Evolutionary conservation across 2,113 vertebrate species (phyloP).

Genomic region (Delphinus delphis): DNA sequence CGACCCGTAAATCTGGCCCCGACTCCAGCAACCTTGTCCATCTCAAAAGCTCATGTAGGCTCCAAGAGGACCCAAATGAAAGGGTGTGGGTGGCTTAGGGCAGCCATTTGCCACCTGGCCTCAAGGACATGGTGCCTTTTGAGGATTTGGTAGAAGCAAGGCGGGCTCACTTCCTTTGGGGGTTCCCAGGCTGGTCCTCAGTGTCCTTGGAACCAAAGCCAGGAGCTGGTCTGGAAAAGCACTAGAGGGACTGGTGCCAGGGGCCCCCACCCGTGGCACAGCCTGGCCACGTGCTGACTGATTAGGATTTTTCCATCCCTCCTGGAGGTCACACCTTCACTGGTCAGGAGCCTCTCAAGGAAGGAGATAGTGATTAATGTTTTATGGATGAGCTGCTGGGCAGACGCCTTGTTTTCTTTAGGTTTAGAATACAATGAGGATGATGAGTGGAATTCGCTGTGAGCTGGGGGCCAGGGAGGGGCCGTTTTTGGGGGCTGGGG

Average conservation of each 20-base stretch:
- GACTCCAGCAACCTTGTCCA: too few species aligned
- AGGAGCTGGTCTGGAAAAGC: slow-evolving; percentile 63
- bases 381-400: slow-evolving; percentile 72
- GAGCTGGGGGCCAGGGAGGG: not conserved
- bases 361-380: slow-evolving; percentile 74
- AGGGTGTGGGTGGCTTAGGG: not conserved
- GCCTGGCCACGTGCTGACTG: not conserved
- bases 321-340: slow-evolving; percentile 53
- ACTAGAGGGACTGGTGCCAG: slow-evolving; percentile 46
- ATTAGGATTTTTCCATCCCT: slow-evolving; percentile 70
- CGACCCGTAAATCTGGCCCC: accelerated
- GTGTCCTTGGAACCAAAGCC: not conserved
- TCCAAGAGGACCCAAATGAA: not conserved
- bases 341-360: slow-evolving; percentile 58
- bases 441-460: slow-evolving; percentile 69
- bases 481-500: not conserved
- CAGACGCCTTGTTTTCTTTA: slow-evolving; percentile 74
- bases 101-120: not conserved
- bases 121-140: not conserved
- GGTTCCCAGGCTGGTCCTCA: not conserved
- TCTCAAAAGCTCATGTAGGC: not conserved
- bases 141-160: not conserved
- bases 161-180: not conserved
- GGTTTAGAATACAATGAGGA: slow-evolving; percentile 77
- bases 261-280: not conserved